Conservation (phyloP, 2,113 vertebrate genomes). For the Oncorhynchus nerka region DNA sequence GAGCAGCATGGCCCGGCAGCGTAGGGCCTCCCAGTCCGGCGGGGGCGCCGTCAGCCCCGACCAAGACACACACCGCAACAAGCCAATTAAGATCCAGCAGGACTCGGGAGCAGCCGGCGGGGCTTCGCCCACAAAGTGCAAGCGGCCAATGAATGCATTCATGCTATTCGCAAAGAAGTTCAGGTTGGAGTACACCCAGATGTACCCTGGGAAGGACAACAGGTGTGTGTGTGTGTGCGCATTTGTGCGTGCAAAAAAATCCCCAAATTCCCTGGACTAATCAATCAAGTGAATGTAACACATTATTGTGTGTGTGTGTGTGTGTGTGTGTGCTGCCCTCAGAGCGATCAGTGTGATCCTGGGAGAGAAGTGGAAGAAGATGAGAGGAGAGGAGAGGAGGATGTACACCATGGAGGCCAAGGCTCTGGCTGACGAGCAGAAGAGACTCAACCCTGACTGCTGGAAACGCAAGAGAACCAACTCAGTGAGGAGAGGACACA, state of each 20-base stretch:
- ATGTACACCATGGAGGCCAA: conserved; percentile 90
- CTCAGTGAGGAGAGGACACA: conserved; percentile 70
- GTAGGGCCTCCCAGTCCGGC: conserved; percentile 82
- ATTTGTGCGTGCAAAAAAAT: not conserved
- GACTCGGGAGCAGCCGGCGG: conserved; percentile 82
- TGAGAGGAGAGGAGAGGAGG: conserved; percentile 88
- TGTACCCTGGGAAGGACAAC: conserved; percentile 95
- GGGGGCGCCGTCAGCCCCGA: conserved; percentile 76
- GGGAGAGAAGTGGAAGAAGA: conserved; percentile 91
- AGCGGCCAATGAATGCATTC: conserved; percentile 96
- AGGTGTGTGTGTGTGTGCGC: conserved; percentile 72
- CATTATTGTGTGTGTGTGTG: not conserved
- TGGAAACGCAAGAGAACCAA: conserved; percentile 94
- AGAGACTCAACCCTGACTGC: conserved; percentile 90
- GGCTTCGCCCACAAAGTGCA: conserved; percentile 88
- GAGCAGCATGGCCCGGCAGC: conserved; percentile 90
- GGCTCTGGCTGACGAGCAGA: conserved; percentile 89
- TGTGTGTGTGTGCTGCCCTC: conserved; percentile 31
- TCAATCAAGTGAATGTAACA: not conserved
- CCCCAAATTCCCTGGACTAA: not conserved
- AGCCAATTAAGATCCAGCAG: conserved; percentile 78
- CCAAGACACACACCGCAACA: conserved; percentile 77
- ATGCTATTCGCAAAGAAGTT: conserved; percentile 96
- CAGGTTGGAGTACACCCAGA: conserved; percentile 91
- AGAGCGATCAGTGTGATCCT: conserved; percentile 94